Conservation (phyloP, 2,113 vertebrate genomes). For the Todiramphus chloris region DNA sequence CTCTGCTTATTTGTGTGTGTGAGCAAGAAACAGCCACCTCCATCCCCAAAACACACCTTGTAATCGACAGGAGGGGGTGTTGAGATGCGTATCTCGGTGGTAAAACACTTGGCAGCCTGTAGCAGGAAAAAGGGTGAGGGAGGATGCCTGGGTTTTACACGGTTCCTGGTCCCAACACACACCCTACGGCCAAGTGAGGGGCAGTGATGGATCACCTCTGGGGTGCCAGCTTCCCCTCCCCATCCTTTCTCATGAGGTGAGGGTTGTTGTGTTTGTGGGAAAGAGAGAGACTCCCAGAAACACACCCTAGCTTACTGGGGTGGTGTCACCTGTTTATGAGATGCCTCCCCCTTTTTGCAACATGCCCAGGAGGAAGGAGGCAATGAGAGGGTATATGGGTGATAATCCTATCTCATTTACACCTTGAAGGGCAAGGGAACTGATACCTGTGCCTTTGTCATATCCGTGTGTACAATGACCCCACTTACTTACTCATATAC, state of each 20-base stretch:
- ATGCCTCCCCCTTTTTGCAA: background rate
- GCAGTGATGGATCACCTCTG: background rate
- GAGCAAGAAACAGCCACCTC: background rate
- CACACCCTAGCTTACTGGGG: slow-evolving; percentile 18
- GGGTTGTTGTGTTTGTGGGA: background rate
- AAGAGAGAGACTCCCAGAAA: background rate
- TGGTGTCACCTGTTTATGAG: background rate
- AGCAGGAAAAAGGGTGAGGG: background rate
- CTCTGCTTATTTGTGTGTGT: background rate
- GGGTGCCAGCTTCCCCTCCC: background rate
- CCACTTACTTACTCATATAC: fast-evolving
- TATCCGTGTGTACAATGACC: fast-evolving
- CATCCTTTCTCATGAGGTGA: background rate
- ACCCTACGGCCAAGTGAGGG: background rate
- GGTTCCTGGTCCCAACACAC: background rate
- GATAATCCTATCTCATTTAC: background rate
- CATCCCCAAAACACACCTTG: background rate
- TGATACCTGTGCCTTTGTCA: fast-evolving
- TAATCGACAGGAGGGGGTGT: background rate
- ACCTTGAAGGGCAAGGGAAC: background rate
- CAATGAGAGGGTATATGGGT: background rate
- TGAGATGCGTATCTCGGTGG: background rate
- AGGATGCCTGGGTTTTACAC: background rate
- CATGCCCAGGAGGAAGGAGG: background rate
- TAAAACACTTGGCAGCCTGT: background rate